Evolutionary conservation across 2,888 invertebrate species (phyloP).

Genomic region (Noctua comes): DNA sequence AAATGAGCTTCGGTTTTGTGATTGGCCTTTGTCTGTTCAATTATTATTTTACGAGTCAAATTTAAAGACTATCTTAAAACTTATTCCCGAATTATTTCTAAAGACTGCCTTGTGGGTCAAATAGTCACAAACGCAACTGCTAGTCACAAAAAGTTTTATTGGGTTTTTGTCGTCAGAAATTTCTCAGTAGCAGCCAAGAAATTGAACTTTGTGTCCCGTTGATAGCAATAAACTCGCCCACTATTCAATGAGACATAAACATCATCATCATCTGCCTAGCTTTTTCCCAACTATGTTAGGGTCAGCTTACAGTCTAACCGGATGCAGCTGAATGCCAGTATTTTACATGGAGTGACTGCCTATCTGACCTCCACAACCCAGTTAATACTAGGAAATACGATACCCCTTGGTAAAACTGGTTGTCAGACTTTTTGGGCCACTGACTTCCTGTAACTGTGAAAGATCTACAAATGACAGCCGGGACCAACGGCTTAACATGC

Average conservation of each 20-base stretch:
- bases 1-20: conserved; percentile 37
- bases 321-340: no score
- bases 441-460: no score
- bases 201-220: neutral
- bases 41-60: conserved; percentile 28
- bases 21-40: conserved; percentile 45
- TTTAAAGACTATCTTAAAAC: conserved; percentile 7
- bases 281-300: no score
- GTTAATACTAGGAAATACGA: no score
- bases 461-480: no score
- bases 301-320: no score
- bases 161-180: neutral
- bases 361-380: no score
- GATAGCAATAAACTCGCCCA: neutral
- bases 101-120: neutral
- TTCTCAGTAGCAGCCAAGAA: neutral
- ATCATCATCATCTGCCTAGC: no score
- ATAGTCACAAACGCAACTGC: neutral
- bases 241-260: neutral
- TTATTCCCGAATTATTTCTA: neutral
- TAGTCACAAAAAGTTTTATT: neutral
- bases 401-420: no score
- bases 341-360: no score
- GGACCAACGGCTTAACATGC: no score
- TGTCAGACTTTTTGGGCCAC: no score